phyloP scores from a whole-genome alignment of 1,140 invertebrate genomes.

The Bombus confusus region DNA sequence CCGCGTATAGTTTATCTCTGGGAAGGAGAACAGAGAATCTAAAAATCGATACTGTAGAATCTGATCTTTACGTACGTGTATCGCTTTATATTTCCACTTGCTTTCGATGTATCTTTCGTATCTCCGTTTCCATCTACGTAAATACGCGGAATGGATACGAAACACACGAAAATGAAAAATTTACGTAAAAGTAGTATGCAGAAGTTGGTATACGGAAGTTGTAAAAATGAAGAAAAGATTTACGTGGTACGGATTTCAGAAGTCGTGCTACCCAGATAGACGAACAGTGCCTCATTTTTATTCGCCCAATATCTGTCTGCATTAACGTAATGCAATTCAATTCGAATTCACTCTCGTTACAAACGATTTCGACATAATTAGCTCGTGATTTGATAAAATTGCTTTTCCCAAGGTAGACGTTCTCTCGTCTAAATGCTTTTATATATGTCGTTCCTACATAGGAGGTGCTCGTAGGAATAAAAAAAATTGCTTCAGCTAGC shows the following conservation, averaged over 20 bases:
- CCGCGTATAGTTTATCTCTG: neutral
- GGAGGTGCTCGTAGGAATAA: too few relatives aligned
- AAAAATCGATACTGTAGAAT: neutral
- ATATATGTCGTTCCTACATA: too few relatives aligned
- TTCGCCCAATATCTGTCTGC: too few relatives aligned
- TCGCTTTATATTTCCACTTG: conserved; percentile 26
- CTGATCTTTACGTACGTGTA: neutral
- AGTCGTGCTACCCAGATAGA: neutral
- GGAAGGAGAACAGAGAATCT: neutral
- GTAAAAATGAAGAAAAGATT: neutral
- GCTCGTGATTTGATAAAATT: too few relatives aligned
- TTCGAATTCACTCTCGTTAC: too few relatives aligned
- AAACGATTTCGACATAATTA: too few relatives aligned
- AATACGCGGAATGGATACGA: neutral
- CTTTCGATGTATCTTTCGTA: too few relatives aligned
- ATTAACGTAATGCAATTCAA: too few relatives aligned
- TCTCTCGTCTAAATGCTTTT: too few relatives aligned
- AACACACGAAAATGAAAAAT: neutral
- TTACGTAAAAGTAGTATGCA: neutral
- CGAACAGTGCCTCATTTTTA: too few relatives aligned
- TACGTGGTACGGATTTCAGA: neutral
- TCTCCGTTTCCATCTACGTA: neutral
- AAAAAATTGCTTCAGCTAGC: too few relatives aligned
- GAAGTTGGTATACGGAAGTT: neutral
- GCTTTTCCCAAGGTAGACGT: too few relatives aligned